These are phyloP conservation scores for Macrochelys suwanniensis DNA, from an alignment of 2,797 vertebrate genomes.

Conservation along the genomic window DNA sequence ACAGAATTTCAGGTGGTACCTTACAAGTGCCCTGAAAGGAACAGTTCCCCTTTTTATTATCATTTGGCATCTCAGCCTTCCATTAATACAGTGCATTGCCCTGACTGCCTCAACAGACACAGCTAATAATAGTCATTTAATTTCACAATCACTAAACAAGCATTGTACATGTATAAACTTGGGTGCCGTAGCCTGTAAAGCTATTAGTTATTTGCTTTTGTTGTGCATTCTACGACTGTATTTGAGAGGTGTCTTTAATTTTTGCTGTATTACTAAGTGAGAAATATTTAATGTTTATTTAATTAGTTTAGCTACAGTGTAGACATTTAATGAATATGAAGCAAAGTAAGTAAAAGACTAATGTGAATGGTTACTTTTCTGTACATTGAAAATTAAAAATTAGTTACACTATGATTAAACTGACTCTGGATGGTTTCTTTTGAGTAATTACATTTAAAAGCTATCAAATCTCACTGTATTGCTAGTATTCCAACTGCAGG, in stretches of 20 bases:
- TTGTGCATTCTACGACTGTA: conserved; percentile 44
- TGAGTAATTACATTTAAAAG: conserved; percentile 80
- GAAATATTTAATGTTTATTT: conserved; percentile 71
- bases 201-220: conserved; percentile 40
- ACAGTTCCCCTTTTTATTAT: neutral
- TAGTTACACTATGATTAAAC: conserved; percentile 78
- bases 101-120: neutral
- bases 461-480: conserved; percentile 78
- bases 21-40: neutral
- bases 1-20: neutral
- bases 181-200: neutral
- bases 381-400: conserved; percentile 78
- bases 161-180: neutral
- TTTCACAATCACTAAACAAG: conserved; percentile 28
- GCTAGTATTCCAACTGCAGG: conserved; percentile 42
- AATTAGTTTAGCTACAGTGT: conserved; percentile 67
- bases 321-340: conserved; percentile 59
- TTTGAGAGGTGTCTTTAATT: conserved; percentile 66
- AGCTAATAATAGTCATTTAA: neutral
- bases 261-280: conserved; percentile 18
- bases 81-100: neutral
- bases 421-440: conserved; percentile 79
- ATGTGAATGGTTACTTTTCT: conserved; percentile 65
- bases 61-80: neutral
- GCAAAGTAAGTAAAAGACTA: conserved; percentile 53